Evolutionary conservation across 1,140 invertebrate genomes (phyloP).

Genomic region (Lordiphosa mommai): DNA sequence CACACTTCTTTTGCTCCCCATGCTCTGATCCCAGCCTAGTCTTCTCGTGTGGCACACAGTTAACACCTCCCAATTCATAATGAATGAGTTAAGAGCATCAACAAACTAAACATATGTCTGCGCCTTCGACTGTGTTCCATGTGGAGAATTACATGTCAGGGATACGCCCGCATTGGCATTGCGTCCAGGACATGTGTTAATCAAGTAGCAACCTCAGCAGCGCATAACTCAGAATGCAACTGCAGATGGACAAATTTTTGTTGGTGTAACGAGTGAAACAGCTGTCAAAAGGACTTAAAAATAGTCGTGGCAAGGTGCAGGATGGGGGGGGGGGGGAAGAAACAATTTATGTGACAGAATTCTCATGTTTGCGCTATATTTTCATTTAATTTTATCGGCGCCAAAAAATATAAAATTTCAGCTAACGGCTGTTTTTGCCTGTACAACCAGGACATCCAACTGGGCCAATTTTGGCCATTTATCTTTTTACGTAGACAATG

Average conservation of each 20-base stretch:
- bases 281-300: slow-evolving; percentile 56
- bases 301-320: slow-evolving; percentile 59
- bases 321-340: background rate
- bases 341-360: slow-evolving; percentile 71
- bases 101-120: slow-evolving; percentile 58
- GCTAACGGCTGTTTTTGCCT: slow-evolving; percentile 14
- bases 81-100: slow-evolving; percentile 77
- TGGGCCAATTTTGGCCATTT: slow-evolving; percentile 49
- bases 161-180: slow-evolving; percentile 57
- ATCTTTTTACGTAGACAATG: slow-evolving; percentile 22
- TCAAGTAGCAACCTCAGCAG: slow-evolving; percentile 64
- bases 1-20: background rate
- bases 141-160: slow-evolving; percentile 37
- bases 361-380: slow-evolving; percentile 78
- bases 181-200: slow-evolving; percentile 67
- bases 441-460: background rate
- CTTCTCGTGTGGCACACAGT: slow-evolving; percentile 50
- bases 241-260: slow-evolving; percentile 54
- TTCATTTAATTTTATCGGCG: slow-evolving; percentile 73
- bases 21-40: background rate
- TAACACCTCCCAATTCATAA: slow-evolving; percentile 73
- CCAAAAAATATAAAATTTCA: slow-evolving; percentile 37
- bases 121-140: slow-evolving; percentile 13
- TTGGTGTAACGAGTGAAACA: slow-evolving; percentile 24
- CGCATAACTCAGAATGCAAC: slow-evolving; percentile 43